phyloP scores from a whole-genome alignment of 2,113 vertebrate genomes.

The Neolamprologus falcicula region DNA sequence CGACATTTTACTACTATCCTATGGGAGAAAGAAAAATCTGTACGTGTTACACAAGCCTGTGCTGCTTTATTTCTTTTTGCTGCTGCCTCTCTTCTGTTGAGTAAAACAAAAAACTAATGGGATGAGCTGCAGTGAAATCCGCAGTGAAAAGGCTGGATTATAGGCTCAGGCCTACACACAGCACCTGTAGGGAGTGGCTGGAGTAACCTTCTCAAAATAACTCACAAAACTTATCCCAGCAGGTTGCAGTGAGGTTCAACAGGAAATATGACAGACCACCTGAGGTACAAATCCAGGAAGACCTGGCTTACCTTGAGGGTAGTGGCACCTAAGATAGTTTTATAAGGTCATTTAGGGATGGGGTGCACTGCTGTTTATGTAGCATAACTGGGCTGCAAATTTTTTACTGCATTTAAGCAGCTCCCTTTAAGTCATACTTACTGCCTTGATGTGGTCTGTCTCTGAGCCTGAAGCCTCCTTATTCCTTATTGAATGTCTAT shows the following conservation, averaged over 20 bases:
- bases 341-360: conserved; percentile 45
- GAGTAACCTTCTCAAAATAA: conserved; percentile 23
- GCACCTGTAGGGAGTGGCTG: conserved; percentile 57
- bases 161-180: conserved; percentile 41
- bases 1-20: neutral
- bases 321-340: conserved; percentile 37
- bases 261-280: conserved; percentile 17
- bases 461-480: conserved; percentile 14
- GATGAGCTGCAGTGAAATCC: conserved; percentile 17
- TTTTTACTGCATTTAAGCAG: conserved; percentile 16
- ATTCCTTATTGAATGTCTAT: conserved; percentile 29
- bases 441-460: conserved; percentile 24
- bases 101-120: neutral
- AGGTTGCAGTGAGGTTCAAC: conserved; percentile 34
- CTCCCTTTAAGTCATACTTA: neutral
- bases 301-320: conserved; percentile 11
- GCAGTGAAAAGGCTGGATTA: conserved; percentile 43
- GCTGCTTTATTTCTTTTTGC: neutral
- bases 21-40: neutral
- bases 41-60: neutral
- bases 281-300: conserved; percentile 5
- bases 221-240: conserved; percentile 20
- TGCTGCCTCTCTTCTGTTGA: neutral
- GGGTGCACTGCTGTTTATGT: conserved; percentile 25
- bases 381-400: conserved; percentile 21